Base-by-base conservation (phyloP, 1,140 invertebrate species). In the Drosophila kohkoa region DNA sequence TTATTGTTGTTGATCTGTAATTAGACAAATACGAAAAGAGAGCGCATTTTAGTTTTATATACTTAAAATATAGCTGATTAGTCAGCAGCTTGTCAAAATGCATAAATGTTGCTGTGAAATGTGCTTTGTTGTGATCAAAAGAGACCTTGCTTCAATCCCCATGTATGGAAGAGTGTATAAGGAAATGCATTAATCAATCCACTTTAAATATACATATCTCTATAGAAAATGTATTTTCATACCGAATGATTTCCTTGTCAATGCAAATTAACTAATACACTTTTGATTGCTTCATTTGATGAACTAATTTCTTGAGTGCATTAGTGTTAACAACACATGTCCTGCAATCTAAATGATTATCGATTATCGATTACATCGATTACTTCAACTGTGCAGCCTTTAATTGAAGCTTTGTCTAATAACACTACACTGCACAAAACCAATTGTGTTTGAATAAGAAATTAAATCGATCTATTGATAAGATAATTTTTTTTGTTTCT, bases 91-190 rank as follows among this genome's bases (percentile, higher is more conserved):
- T 63, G 51, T 65, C 41, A 55, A 48, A 60, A 60, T 60, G 58
- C 45, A 35, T 13, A 63, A 63, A 63, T 63, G 52, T 59, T 54
- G 46, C 51, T 28, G 54, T 68, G 57, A 55, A 69, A 62, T 74
- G 32, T 74, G 32, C 63, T 46, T 69, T 62, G 57, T 68, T 30
- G 6, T 41, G 55, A 55, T 51, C 8, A 57, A 7, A 38, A 38
- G 8, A 63, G 35, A 55, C 35, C 58, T 62, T 15, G 51, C 11
- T 20, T 32, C 41, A 5, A 25, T 25, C 41, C 41, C 5, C 35
- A 38, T 43, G 35, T 35, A 57, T 59, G 51, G 41, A 52, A 68
- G 59, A 68, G 60, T 68, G 46, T 32, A 75, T 51, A 48, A 70
- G 67, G 67, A 75, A 75, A 64, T 62, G 8, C 11, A 60, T 28